phyloP scores from a whole-genome alignment of 2,888 invertebrate genomes.

The Athrips mouffetella region DNA sequence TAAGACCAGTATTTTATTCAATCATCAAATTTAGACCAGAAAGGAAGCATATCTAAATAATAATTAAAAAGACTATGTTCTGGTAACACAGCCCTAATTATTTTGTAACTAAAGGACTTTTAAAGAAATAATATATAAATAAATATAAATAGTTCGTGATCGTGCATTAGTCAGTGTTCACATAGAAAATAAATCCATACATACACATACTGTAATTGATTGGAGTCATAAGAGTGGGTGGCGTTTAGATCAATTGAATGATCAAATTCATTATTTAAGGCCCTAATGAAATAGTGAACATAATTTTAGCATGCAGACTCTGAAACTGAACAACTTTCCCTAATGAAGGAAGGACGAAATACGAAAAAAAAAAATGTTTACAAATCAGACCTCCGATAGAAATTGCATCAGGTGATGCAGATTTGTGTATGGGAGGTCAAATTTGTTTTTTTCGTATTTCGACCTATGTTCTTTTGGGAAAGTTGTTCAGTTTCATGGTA shows the following conservation, averaged over 20 bases:
- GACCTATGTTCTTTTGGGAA: too few relatives aligned
- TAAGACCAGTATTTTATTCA: too few relatives aligned
- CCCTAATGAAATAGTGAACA: too few relatives aligned
- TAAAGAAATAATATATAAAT: conserved; percentile 33
- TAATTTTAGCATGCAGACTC: too few relatives aligned
- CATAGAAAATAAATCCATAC: conserved; percentile 28
- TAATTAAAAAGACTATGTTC: not conserved
- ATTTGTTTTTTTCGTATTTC: too few relatives aligned
- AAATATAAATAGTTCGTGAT: conserved; percentile 42
- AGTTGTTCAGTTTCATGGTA: too few relatives aligned
- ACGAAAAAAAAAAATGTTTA: too few relatives aligned
- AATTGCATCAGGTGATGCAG: too few relatives aligned
- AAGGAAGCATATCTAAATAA: not conserved
- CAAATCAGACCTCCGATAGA: too few relatives aligned
- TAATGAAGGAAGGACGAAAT: too few relatives aligned
- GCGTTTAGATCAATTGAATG: conserved; percentile 20
- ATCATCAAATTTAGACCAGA: not conserved
- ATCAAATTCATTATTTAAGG: conserved; percentile 35
- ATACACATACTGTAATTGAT: conserved; percentile 21
- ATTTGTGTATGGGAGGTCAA: too few relatives aligned
- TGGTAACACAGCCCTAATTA: conserved; percentile 36
- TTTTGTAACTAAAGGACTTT: conserved; percentile 32
- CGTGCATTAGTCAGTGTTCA: conserved; percentile 42
- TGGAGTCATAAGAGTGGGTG: not conserved
- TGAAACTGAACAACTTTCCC: too few relatives aligned